phyloP scores from a whole-genome alignment of 2,113 vertebrate genomes.

The Seriola dumerili region DNA sequence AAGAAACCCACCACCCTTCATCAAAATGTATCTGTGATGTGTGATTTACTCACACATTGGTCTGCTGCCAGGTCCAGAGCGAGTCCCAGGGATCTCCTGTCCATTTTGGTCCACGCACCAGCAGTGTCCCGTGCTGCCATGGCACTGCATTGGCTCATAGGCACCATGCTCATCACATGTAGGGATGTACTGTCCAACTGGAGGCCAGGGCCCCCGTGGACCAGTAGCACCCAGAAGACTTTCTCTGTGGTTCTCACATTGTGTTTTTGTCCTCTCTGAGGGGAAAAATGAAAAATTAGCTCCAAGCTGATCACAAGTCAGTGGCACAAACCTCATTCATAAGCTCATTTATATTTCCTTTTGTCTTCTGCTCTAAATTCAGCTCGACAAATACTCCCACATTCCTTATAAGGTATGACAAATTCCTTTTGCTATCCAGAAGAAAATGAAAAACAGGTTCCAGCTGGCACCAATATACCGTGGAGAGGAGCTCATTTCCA shows the following conservation, averaged over 20 bases:
- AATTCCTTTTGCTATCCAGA: constrained; percentile 56
- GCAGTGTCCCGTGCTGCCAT: constrained; percentile 87
- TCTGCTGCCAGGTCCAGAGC: constrained; percentile 81
- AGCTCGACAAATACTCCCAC: constrained; percentile 17
- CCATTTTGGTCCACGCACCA: constrained; percentile 94
- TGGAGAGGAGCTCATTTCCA: constrained; percentile 40
- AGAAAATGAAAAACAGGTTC: constrained; percentile 60
- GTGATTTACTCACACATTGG: constrained; percentile 90
- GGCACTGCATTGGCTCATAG: constrained; percentile 91
- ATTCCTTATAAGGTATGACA: constrained; percentile 24
- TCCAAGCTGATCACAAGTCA: neutral
- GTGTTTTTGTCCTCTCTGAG: constrained; percentile 86
- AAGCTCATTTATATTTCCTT: constrained; percentile 14
- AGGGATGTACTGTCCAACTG: constrained; percentile 85
- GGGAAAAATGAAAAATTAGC: constrained; percentile 27
- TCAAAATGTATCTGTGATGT: neutral
- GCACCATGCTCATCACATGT: constrained; percentile 89
- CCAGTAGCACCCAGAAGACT: constrained; percentile 71
- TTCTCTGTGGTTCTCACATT: constrained; percentile 88
- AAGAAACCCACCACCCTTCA: neutral
- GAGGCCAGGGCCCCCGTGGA: constrained; percentile 66
- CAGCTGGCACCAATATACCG: constrained; percentile 63
- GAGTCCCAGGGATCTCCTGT: constrained; percentile 90
- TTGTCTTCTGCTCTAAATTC: constrained; percentile 39
- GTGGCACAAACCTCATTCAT: neutral